These are phyloP conservation scores for Noturus placidus DNA, from an alignment of 2,113 vertebrate species.

Conservation along the genomic window DNA sequence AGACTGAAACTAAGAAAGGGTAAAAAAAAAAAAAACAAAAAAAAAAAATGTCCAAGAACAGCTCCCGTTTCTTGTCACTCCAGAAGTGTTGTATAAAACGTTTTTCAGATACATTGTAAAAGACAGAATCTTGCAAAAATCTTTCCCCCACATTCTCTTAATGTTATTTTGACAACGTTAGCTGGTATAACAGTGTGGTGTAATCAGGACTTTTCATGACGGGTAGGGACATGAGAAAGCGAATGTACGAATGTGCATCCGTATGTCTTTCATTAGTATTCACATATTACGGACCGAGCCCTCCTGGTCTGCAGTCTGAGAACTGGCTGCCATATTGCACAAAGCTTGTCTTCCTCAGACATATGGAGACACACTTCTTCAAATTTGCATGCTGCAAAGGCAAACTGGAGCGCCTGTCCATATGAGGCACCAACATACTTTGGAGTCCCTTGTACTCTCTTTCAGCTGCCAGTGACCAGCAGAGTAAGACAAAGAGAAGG, in stretches of 20 bases:
- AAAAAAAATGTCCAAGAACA: slow-evolving; percentile 60
- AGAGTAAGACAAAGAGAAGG: slow-evolving; percentile 36
- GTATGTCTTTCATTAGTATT: slow-evolving; percentile 68
- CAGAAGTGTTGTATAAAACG: slow-evolving; percentile 75
- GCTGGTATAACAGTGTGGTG: slow-evolving; percentile 74
- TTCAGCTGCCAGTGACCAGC: slow-evolving; percentile 41
- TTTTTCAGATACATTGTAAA: slow-evolving; percentile 71
- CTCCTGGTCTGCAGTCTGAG: slow-evolving; percentile 54
- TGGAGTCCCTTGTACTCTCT: slow-evolving; percentile 2
- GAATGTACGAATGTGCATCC: slow-evolving; percentile 68
- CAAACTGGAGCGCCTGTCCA: slow-evolving; percentile 27
- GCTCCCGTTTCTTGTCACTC: slow-evolving; percentile 60
- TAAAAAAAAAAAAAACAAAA: slow-evolving; percentile 37
- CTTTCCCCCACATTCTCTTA: slow-evolving; percentile 59
- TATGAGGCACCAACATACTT: slow-evolving; percentile 18
- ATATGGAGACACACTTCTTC: slow-evolving; percentile 37
- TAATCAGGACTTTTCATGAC: slow-evolving; percentile 66
- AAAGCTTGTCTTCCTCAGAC: slow-evolving; percentile 49
- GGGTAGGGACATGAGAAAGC: slow-evolving; percentile 65
- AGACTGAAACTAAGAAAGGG: slow-evolving; percentile 55
- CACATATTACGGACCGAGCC: slow-evolving; percentile 65
- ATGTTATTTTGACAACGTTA: slow-evolving; percentile 78
- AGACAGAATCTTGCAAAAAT: slow-evolving; percentile 76
- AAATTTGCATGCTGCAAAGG: slow-evolving; percentile 21
- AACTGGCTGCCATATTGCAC: slow-evolving; percentile 51